These are phyloP conservation scores for Trochalopteron elliotii DNA, from an alignment of 2,113 vertebrate species.

Conservation along the genomic window DNA sequence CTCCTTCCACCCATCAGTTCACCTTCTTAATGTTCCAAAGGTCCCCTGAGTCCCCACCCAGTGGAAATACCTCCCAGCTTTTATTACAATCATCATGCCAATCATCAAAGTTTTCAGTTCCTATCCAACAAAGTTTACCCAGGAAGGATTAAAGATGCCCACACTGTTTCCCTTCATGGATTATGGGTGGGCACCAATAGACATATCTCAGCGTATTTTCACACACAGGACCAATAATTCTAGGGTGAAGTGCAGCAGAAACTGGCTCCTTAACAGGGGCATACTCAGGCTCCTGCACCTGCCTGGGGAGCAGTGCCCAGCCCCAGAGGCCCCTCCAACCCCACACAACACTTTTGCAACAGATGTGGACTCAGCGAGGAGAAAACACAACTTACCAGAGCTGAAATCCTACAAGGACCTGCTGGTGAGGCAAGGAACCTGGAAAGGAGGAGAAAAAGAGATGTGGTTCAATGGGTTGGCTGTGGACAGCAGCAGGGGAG, in stretches of 20 bases:
- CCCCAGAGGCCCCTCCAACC: neutral
- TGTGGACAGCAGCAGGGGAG: neutral
- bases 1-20: neutral
- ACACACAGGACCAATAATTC: neutral
- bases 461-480: neutral
- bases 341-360: rapidly evolving
- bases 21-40: neutral
- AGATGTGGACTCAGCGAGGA: rapidly evolving
- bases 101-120: neutral
- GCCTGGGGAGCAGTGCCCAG: neutral
- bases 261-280: neutral
- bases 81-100: neutral
- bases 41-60: neutral
- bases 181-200: neutral
- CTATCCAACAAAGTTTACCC: neutral
- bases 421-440: conserved; percentile 5
- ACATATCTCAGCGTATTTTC: neutral
- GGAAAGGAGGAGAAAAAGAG: neutral
- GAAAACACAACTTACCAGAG: conserved; percentile 37
- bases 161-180: neutral
- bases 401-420: neutral
- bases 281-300: neutral
- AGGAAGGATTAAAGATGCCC: neutral
- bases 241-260: neutral
- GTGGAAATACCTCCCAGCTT: neutral